Evolutionary conservation across 2,113 vertebrate species (phyloP).

Genomic region (Spea bombifrons): DNA sequence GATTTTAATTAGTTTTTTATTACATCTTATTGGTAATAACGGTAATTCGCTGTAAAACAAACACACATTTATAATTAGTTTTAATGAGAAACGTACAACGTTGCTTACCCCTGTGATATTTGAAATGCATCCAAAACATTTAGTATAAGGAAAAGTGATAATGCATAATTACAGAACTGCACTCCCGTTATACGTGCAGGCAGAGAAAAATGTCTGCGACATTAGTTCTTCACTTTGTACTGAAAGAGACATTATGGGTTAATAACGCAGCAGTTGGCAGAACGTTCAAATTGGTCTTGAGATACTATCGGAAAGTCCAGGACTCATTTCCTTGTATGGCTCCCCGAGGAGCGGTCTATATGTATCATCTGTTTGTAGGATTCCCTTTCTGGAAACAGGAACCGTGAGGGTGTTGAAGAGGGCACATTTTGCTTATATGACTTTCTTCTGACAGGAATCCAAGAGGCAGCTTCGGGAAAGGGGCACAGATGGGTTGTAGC

Average conservation of each 20-base stretch:
- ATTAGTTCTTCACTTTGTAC: not conserved
- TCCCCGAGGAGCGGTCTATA: not conserved
- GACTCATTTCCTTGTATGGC: constrained; percentile 32
- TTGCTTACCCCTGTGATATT: no score
- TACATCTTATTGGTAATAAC: no score
- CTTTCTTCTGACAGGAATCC: constrained; percentile 16
- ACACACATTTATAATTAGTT: no score
- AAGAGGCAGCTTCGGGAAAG: constrained; percentile 10
- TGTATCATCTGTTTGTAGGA: not conserved
- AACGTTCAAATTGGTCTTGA: not conserved
- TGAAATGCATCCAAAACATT: no score
- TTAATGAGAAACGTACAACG: no score
- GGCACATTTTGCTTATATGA: constrained; percentile 7
- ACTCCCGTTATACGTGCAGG: no score
- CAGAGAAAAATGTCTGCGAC: not conserved
- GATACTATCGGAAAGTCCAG: not conserved
- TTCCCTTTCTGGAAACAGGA: constrained; percentile 13
- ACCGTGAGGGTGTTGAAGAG: not conserved
- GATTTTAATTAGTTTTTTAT: no score
- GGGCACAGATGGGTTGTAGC: not conserved
- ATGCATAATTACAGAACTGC: no score
- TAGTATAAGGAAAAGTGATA: no score
- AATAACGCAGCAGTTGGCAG: no score
- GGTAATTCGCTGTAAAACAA: no score
- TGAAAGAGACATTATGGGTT: no score